Conservation (phyloP, 2,888 invertebrate species). For the Drosophila differens region DNA sequence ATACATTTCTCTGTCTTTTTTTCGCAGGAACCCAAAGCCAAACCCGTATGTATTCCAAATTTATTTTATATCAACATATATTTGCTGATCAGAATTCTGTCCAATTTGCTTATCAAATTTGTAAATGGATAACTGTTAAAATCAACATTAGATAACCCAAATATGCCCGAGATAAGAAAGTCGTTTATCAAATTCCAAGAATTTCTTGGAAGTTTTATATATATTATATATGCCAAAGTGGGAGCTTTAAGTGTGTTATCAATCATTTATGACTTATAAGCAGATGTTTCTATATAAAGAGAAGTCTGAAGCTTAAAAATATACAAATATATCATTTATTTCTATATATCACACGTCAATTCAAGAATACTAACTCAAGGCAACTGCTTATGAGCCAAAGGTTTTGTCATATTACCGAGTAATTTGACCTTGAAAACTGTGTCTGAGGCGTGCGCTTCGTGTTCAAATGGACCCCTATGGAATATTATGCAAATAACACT, state of each 20-base stretch:
- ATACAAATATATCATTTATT: not conserved
- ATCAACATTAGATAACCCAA: slow-evolving; percentile 17
- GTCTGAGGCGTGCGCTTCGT: slow-evolving; percentile 20
- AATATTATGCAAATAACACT: slow-evolving; percentile 46
- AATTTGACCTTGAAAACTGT: slow-evolving; percentile 32
- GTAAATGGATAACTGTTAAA: not conserved
- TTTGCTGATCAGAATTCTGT: slow-evolving; percentile 1
- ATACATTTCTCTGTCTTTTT: slow-evolving; percentile 36
- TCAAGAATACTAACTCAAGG: not conserved
- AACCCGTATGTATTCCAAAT: slow-evolving; percentile 79
- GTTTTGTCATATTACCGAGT: not conserved
- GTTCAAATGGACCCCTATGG: slow-evolving; percentile 14
- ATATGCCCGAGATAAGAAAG: slow-evolving; percentile 9
- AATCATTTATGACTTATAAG: not conserved
- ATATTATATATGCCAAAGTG: not conserved
- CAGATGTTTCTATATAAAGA: not conserved
- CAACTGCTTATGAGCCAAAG: not conserved
- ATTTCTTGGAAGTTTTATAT: not conserved
- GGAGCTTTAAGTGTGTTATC: slow-evolving; percentile 1
- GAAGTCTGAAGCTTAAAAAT: not conserved
- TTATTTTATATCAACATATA: slow-evolving; percentile 28
- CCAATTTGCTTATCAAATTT: slow-evolving; percentile 15
- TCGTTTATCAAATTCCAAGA: slow-evolving; percentile 1
- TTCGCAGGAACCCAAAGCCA: slow-evolving; percentile 83
- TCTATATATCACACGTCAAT: not conserved